A percentile compares a stretch with the other conserved stretches of the same genome.
phyloP scores from a whole-genome alignment of 2,888 invertebrate genomes.

The Dryococelus australis region DNA sequence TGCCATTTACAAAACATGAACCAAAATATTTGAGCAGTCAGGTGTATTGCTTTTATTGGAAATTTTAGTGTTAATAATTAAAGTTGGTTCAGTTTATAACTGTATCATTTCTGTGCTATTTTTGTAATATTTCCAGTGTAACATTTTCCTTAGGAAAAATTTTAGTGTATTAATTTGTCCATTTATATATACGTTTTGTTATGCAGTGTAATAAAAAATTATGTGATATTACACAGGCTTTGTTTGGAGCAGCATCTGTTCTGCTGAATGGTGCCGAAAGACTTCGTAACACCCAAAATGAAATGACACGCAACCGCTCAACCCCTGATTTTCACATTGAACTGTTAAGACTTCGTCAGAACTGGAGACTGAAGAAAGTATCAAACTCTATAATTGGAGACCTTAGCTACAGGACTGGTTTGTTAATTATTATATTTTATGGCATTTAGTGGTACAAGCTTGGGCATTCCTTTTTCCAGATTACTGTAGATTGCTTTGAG shows the following conservation, averaged over 20 bases:
- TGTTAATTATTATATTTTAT: neutral
- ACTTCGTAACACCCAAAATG: slow-evolving; percentile 80
- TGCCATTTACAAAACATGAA: no score
- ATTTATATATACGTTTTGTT: neutral
- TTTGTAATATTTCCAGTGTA: no score
- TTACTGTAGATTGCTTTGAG: no score
- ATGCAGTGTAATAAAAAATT: neutral
- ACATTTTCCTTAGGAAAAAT: no score
- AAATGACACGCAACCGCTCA: slow-evolving; percentile 77
- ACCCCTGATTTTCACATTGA: slow-evolving; percentile 94
- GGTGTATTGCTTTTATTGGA: no score
- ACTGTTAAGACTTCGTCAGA: slow-evolving; percentile 84
- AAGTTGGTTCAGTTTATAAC: no score
- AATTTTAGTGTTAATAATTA: no score
- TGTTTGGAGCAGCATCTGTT: slow-evolving; percentile 86
- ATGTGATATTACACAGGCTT: slow-evolving; percentile 62
- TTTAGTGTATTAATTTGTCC: no score
- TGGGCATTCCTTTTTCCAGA: no score
- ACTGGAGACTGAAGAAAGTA: slow-evolving; percentile 96
- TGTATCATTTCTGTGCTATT: no score
- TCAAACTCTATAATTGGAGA: slow-evolving; percentile 95
- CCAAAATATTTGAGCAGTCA: no score
- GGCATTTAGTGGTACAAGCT: no score
- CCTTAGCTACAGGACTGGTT: slow-evolving; percentile 77
- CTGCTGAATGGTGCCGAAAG: slow-evolving; percentile 87